Percentiles rank a stretch among this genome's conserved stretches.
These are phyloP conservation scores for Centruroides sculpturatus DNA, from an alignment of 1,140 invertebrate genomes.

Conservation along the genomic window DNA sequence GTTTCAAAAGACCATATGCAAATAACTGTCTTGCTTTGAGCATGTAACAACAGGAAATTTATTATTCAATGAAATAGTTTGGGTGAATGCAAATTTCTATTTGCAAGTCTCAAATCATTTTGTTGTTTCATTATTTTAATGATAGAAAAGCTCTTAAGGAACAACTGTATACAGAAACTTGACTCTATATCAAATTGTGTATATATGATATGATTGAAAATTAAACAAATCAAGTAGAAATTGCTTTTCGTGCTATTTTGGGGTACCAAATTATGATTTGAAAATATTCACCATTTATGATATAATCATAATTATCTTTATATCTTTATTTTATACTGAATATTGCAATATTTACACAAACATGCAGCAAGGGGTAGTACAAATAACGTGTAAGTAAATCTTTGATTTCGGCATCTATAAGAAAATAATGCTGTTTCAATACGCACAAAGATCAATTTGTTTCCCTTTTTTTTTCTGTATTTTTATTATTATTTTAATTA, in stretches of 20 bases:
- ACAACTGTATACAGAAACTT: not conserved
- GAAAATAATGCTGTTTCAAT: not conserved
- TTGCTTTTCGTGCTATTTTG: not conserved
- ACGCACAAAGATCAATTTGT: not conserved
- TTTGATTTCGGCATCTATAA: not conserved
- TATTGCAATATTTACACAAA: slow-evolving; percentile 1
- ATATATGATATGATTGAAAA: not conserved
- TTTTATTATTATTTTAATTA: not conserved
- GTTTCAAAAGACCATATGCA: no score
- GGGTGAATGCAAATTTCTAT: no score
- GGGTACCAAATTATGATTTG: not conserved
- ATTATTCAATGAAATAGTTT: no score
- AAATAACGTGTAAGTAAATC: slow-evolving; percentile 1
- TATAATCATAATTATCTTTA: not conserved
- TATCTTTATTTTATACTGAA: not conserved
- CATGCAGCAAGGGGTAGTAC: slow-evolving; percentile 1
- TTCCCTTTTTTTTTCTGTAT: not conserved
- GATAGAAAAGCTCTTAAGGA: no score
- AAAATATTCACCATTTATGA: not conserved
- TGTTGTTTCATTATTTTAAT: no score
- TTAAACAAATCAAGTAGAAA: not conserved
- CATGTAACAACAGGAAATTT: no score
- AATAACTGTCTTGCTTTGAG: no score
- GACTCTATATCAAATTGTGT: not conserved
- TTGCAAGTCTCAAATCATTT: no score